Base-by-base conservation (phyloP, 2,113 vertebrate genomes). In the Columba janthina region DNA sequence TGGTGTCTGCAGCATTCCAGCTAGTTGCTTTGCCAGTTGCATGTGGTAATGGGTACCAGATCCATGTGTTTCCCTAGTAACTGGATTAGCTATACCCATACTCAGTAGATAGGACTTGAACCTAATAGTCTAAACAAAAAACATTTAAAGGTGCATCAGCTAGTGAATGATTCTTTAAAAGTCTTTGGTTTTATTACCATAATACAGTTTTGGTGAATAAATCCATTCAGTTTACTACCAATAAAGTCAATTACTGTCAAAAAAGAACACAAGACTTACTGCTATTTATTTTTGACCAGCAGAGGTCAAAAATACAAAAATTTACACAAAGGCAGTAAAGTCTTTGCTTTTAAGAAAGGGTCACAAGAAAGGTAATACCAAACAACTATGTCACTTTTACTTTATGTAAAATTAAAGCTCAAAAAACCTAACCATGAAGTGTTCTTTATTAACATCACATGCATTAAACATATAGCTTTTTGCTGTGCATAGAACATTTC, bases 81-180 rank as follows among this genome's bases (percentile, higher is more conserved):
- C 99, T 36, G 99, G 99, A 94, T 99, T 98, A 78, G 99, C 99
- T 83, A 99, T 99, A 50, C 99, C 99, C 99, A 99, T 99, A 95
- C 99, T 99, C 93, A 99, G 96, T 28, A 99, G 98, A 91, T 99
- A 99, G 31, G 99, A 99, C 89, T 99, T 99, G 95, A 99, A 99
- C 62, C 98, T 98, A 87, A 99, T 99, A 10, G 99, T 99, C 99
- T 99, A 58, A 85, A 89, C 5, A 92, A 87, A 76, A 62, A n/a
- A 70, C 14, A 79, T 58, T 67, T 6, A 72, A 69, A 73, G 50
- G 19, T 32, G n/a, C 18, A 60, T 34, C 58, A 62, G 19, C 29
- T 61, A 66, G 13, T 32, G 62, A 85, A 44, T 32, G 8, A 54
- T 16, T 53, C 46, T 19, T 26, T 46, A 57, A 25, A 85, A 81